A percentile compares a stretch with the other conserved stretches of the same genome.
Conservation (phyloP, 2,797 vertebrate genomes). For the Anguilla megastoma region DNA sequence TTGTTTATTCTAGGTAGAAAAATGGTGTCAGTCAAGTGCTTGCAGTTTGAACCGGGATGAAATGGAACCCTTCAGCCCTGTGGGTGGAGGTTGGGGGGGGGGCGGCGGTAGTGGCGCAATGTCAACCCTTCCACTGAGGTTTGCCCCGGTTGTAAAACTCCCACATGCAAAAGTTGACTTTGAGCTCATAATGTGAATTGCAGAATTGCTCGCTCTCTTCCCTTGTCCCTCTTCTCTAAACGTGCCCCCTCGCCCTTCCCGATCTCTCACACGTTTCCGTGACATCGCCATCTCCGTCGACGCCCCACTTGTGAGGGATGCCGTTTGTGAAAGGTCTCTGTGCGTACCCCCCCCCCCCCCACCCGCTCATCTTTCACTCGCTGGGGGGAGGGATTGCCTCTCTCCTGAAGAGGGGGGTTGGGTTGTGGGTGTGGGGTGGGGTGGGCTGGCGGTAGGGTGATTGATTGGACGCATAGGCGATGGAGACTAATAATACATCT, state of each 20-base stretch:
- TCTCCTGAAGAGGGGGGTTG: conserved; percentile 37
- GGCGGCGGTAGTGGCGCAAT: background rate
- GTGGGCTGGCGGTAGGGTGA: conserved; percentile 43
- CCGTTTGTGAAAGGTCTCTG: background rate
- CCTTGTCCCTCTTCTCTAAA: background rate
- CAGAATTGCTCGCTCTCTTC: background rate
- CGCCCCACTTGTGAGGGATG: background rate
- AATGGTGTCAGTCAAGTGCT: background rate
- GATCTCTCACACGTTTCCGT: background rate
- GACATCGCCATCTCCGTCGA: background rate
- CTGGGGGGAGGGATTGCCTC: conserved; percentile 12
- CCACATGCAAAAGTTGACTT: background rate
- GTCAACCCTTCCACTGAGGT: background rate
- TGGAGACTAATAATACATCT: conserved; percentile 64
- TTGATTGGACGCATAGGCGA: conserved; percentile 58
- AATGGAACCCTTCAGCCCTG: background rate
- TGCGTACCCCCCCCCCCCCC: too few relatives aligned
- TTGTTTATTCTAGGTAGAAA: background rate
- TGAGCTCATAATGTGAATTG: background rate
- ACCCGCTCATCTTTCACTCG: background rate
- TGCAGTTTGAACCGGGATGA: background rate
- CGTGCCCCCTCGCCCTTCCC: background rate
- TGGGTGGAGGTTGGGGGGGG: too few relatives aligned
- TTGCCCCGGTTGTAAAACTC: background rate
- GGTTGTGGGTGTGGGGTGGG: background rate